Evolutionary conservation across 2,888 invertebrate genomes (phyloP), one percentile per base, ranked within the genome.

Genomic region (Congeria kusceri): DNA sequence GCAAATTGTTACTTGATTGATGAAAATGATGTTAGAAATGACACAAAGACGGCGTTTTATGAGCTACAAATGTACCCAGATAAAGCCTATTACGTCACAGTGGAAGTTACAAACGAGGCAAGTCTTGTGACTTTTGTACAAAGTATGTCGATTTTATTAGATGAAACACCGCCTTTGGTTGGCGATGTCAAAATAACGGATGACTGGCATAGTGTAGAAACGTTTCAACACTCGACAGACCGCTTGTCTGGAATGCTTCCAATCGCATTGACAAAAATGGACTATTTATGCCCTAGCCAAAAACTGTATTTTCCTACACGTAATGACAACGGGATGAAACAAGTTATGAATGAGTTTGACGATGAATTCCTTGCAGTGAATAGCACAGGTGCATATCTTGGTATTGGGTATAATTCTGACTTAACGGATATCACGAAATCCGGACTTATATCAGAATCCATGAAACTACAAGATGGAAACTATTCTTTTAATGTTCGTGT

Each of bases 111-210:
- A 13, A 88, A 88, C 68, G 71, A 58, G 7, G 88, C 87, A 11
- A 66, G 69, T 20, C 56, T 86, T 20, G 62, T 29, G 7, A 77
- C 61, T 1, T 39, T 9, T 11, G 58, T 71, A 0, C 46, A 44
- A 27, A 80, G 79, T 27, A 18, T 56, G 18, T 58, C 80, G 20
- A 69, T 88, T 27, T 56, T 77, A 7, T 44, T 85, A 1, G 88
- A 88, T 58, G 53, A 61, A 7, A 66, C 80, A 13, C 62, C 76
- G 9, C 85, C 87, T 27, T 46, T 77, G 25, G 28, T 68, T 7
- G 88, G 88, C 4, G 39, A 46, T 18, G 80, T 88, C 3, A 85
- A 87, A 62, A 72, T 81, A 56, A 72, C 85, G 18, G 57, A 66
- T 1, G 61, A 75, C 15, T 85, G 86, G 86, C 49, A 77, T 23